Evolutionary conservation across 2,888 invertebrate genomes (phyloP).

Genomic region (Phymatocera aterrima): DNA sequence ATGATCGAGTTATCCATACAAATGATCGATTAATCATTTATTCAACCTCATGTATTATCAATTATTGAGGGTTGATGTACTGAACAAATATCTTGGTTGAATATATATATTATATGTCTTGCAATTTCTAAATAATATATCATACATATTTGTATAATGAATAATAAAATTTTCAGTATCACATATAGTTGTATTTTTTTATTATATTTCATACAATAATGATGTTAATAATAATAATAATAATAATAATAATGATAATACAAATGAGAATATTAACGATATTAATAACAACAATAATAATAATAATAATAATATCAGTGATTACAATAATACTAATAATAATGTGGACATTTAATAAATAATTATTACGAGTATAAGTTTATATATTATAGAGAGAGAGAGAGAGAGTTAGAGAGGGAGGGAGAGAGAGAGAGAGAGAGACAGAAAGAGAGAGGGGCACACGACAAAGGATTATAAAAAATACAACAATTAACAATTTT

Average conservation of each 20-base stretch:
- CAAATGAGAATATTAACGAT: background rate
- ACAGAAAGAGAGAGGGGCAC: background rate
- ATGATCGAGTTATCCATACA: background rate
- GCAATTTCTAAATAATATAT: background rate
- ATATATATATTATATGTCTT: no score
- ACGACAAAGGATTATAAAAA: slow-evolving; percentile 32
- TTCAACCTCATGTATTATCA: background rate
- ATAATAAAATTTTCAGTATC: background rate
- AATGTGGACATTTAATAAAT: slow-evolving; percentile 12
- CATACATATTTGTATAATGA: background rate
- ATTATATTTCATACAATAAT: background rate
- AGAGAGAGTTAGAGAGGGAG: background rate
- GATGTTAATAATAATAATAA: background rate
- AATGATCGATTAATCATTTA: background rate
- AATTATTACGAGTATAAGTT: slow-evolving; percentile 13
- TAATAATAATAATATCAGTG: background rate
- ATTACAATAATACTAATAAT: slow-evolving; percentile 11
- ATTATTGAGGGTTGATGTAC: background rate
- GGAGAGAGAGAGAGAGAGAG: background rate
- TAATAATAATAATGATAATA: background rate
- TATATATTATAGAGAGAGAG: background rate
- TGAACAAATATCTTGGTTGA: background rate
- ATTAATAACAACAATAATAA: background rate
- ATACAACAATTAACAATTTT: slow-evolving; percentile 32
- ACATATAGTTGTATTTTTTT: background rate